Evolutionary conservation across 2,797 vertebrate genomes (phyloP), one percentile per base, ranked within the genome.

Genomic region (Linurgus olivaceus): DNA sequence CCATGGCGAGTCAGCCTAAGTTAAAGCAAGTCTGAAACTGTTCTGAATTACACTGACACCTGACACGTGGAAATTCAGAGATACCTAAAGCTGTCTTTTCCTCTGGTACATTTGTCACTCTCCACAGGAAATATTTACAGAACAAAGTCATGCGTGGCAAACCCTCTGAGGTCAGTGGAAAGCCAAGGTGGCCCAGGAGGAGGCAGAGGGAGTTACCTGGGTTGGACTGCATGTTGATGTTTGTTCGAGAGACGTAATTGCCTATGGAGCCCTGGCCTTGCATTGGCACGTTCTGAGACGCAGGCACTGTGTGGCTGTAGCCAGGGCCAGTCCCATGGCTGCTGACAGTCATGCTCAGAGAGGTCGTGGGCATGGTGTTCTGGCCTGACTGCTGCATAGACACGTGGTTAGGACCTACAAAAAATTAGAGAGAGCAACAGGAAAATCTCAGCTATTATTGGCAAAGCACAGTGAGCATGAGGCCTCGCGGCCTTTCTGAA

Each of bases 171-270:
- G 84, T 81, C 58, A 78, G 65, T 63, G 91, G 68, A n/a, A 93
- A 85, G 91, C 42, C 85, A 58, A 71, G 83, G 10, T 78, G 94
- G 79, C 79, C 67, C 96, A 77, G 89, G 74, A 94, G 47, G 61
- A 23, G 13, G 86, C 81, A 57, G 76, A 24, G 55, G 70, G 74
- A 74, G 54, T 90, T 98, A 99, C 99, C 99, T 99, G 98, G 98
- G 94, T 98, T 99, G 61, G 98, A 98, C 96, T 98, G 99, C 98
- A 99, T 98, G 98, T 98, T 99, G 98, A 99, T 98, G 98, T 99
- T 99, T 98, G 98, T 98, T 97, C 98, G 98, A 38, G 99, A 98
- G 86, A 98, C 98, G 4, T 99, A 98, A 96, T 98, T 98, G 96
- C 98, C 98, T 94, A 99, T 98, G 71, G 98, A 97, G 11, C 98